Base-by-base conservation (phyloP, 2,113 vertebrate species). In the Eurypyga helias region DNA sequence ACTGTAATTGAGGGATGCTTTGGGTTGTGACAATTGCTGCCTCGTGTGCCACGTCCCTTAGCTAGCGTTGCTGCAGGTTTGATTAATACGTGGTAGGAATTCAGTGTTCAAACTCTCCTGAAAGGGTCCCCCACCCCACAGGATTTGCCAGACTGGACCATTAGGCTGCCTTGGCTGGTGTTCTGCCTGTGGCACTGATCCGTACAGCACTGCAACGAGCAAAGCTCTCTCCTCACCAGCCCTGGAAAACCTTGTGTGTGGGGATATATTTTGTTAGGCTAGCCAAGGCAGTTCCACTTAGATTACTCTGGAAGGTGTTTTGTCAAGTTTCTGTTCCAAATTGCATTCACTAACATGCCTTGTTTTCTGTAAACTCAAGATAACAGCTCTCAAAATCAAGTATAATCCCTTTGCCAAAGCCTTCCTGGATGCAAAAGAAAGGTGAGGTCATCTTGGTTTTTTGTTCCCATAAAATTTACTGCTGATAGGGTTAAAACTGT, bases 341-440 rank as follows among this genome's bases (percentile, higher is more conserved):
- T 31, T 85, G 38, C 43, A 51, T 92, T 92, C 72, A 93, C 93
- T 98, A 97, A 98, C 73, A 11, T 57, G 65, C 45, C 46, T 86
- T 92, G 16, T 85, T 98, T 97, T 98, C 96, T 97, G 80, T 62
- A 76, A 97, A 97, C 79, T 78, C 86, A 98, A 99, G 99, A 99
- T 99, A 96, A 99, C 99, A 28, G 99, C 99, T 95, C 99, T 99
- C 98, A 99, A 99, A 98, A 99, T 99, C 98, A 99, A 99, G 96
- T 99, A 99, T 96, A 99, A 99, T 95, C 99, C 99, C 17, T 99
- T 99, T 95, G 99, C 99, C 82, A 99, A 99, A 98, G 99, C 99
- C 66, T 99, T 99, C 97, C 97, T 99, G 97, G 99, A 99, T 93
- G 99, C 99, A 2, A 99, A 99, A 95, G 99, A 99, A 96, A 99